Evolutionary conservation across 2,113 vertebrate species (phyloP).

Genomic region (Fregetta grallaria): DNA sequence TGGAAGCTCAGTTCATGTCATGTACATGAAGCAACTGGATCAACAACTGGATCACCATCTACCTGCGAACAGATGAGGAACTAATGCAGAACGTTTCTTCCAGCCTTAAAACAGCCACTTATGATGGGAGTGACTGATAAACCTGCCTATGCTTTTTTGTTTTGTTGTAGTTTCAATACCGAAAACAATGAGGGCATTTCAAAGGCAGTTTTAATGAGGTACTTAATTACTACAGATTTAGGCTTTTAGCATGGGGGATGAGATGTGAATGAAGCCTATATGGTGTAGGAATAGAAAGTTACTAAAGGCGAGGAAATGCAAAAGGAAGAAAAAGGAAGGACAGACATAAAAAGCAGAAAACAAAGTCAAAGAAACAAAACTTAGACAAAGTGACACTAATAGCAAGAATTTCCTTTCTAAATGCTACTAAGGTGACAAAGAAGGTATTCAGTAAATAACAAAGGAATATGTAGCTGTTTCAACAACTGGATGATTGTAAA

Average conservation of each 20-base stretch:
- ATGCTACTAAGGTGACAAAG: background rate
- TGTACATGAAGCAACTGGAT: rapidly evolving
- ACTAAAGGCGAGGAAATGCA: background rate
- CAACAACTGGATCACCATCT: background rate
- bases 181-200: background rate
- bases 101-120: background rate
- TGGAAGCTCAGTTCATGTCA: background rate
- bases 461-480: background rate
- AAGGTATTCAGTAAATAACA: background rate
- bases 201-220: background rate
- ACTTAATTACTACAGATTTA: background rate
- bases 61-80: background rate
- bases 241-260: background rate
- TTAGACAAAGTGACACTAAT: background rate
- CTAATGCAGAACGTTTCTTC: background rate
- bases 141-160: background rate
- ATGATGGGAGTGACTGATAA: background rate
- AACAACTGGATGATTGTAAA: background rate
- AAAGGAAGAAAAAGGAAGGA: background rate
- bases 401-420: background rate
- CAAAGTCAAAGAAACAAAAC: background rate
- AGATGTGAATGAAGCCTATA: background rate
- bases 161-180: background rate
- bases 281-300: background rate
- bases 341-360: background rate